These are phyloP conservation scores for Mesopsocus fuscifrons DNA, from an alignment of 2,888 invertebrate genomes.

Conservation along the genomic window DNA sequence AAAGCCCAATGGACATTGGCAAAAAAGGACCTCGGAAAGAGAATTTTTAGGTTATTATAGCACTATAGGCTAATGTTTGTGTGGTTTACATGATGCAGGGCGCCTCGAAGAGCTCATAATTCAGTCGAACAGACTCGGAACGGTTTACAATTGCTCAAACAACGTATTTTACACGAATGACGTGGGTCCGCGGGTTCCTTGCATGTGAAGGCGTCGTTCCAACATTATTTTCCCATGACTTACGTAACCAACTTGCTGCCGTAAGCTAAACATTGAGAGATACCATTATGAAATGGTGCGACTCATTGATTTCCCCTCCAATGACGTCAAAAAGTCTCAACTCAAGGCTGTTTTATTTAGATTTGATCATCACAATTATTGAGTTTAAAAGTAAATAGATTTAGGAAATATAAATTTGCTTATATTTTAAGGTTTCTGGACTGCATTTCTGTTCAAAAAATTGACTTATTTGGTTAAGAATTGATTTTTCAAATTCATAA, in stretches of 20 bases:
- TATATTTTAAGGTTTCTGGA: neutral
- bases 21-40: neutral
- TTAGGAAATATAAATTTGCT: neutral
- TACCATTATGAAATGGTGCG: neutral
- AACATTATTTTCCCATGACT: neutral
- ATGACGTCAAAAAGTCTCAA: neutral
- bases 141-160: neutral
- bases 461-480: neutral
- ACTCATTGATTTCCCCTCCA: neutral
- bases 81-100: neutral
- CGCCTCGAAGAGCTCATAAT: neutral
- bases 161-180: slow-evolving; percentile 10
- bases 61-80: neutral
- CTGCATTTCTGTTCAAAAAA: neutral
- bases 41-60: neutral
- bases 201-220: neutral
- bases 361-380: neutral
- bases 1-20: neutral
- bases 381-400: neutral
- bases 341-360: neutral
- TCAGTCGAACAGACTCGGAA: neutral
- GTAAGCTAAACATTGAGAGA: neutral
- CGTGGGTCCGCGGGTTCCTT: neutral
- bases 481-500: too few species aligned
- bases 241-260: neutral